Evolutionary conservation across 2,888 invertebrate genomes (phyloP).

Genomic region (Maniola hyperantus): DNA sequence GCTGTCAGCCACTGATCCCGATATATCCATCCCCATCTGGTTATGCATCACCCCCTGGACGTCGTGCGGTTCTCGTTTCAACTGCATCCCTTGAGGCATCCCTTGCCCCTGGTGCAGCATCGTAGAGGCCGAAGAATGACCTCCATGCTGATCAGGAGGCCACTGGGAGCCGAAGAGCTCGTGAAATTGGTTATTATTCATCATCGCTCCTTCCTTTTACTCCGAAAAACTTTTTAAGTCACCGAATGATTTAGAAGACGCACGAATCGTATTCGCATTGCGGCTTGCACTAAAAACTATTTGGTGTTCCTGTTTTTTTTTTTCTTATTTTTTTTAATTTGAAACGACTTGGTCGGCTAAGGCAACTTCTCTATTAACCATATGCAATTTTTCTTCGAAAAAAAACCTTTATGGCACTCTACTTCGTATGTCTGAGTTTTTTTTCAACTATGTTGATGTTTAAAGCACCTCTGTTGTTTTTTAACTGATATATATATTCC

Average conservation of each 20-base stretch:
- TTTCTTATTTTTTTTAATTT: conserved; percentile 40
- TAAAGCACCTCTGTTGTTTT: conserved; percentile 54
- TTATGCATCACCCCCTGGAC: conserved; percentile 63
- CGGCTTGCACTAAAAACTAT: conserved; percentile 59
- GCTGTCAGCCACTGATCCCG: conserved; percentile 81
- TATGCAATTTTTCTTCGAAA: conserved; percentile 62
- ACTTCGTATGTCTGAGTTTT: conserved; percentile 34
- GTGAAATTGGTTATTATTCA: conserved; percentile 77
- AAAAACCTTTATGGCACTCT: conserved; percentile 66
- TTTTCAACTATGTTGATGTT: conserved; percentile 70
- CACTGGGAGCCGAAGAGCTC: conserved; percentile 79
- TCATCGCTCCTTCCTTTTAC: conserved; percentile 53
- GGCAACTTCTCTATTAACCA: conserved; percentile 69
- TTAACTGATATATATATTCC: conserved; percentile 77
- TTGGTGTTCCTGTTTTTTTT: conserved; percentile 40
- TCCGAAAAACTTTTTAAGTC: conserved; percentile 56
- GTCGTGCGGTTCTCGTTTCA: conserved; percentile 72
- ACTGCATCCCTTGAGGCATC: conserved; percentile 61
- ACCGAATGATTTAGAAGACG: conserved; percentile 56
- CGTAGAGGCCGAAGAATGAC: conserved; percentile 73
- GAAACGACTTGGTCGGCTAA: conserved; percentile 75
- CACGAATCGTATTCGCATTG: conserved; percentile 76
- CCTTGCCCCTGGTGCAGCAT: conserved; percentile 69
- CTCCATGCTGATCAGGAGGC: conserved; percentile 79
- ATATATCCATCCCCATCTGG: conserved; percentile 68